Evolutionary conservation across 2,888 invertebrate species (phyloP).

Genomic region (Cantharis rufa): DNA sequence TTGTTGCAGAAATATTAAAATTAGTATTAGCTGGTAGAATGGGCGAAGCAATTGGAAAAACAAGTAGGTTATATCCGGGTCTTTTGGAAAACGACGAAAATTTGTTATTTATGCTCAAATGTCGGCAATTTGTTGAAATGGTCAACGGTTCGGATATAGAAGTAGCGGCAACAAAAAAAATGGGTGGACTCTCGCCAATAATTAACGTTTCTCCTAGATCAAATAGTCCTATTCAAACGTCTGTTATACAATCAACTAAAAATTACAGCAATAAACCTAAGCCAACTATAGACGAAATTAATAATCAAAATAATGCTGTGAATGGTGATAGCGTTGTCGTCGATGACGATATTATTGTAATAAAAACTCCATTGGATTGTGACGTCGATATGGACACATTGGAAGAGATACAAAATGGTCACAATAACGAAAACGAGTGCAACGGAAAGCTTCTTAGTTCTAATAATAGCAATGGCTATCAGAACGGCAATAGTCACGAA

Average conservation of each 20-base stretch:
- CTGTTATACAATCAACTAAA: constrained; percentile 82
- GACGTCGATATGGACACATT: constrained; percentile 62
- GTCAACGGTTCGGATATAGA: constrained; percentile 88
- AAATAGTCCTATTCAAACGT: constrained; percentile 69
- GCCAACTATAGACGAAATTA: constrained; percentile 36
- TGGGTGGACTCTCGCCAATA: constrained; percentile 39
- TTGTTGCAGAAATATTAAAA: constrained; percentile 82
- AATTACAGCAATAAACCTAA: constrained; percentile 50
- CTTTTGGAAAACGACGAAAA: constrained; percentile 88
- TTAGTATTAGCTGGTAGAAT: constrained; percentile 90
- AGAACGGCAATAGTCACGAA: constrained; percentile 61
- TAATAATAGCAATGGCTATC: constrained; percentile 61
- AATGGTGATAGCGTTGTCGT: constrained; percentile 52
- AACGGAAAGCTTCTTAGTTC: constrained; percentile 45
- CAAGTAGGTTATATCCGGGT: constrained; percentile 89
- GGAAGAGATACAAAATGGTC: constrained; percentile 54
- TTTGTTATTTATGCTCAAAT: constrained; percentile 93
- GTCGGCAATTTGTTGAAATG: constrained; percentile 99
- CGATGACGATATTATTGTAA: constrained; percentile 47
- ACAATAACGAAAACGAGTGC: constrained; percentile 41
- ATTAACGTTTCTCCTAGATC: constrained; percentile 49
- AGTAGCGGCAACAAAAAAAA: constrained; percentile 55
- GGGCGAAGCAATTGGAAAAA: constrained; percentile 93
- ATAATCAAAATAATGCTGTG: constrained; percentile 56
- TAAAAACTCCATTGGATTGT: constrained; percentile 53